Evolutionary conservation across 2,888 invertebrate species (phyloP), one percentile per base, ranked within the genome.

Genomic region (Lasioglossum vierecki): DNA sequence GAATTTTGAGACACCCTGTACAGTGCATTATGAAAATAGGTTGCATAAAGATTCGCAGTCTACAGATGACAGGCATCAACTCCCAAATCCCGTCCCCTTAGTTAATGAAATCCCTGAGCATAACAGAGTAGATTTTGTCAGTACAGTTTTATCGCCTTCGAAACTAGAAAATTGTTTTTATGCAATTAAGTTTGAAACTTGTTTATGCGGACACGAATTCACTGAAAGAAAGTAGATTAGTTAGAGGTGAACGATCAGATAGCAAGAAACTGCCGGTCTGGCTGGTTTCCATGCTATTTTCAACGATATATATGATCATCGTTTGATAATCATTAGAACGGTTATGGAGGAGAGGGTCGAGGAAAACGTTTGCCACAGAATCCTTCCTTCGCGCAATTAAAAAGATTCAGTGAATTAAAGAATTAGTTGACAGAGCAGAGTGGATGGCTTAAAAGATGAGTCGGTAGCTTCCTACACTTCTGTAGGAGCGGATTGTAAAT

Each of bases 141-240:
- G 4, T 26, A 26, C 11, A 1, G 60, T 26, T 26, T 5, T 30
- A 30, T 15, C 15, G 15, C 0, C 1, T 26, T 15, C 15, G 30
- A 9, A 18, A 35, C 30, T 9, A 4, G 60, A 26, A 60, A 13
- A 3, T 9, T 8, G 66, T 66, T 35, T 66, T 66, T 35, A 9
- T 11, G n/a, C n/a, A 11, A 22, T 6, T 22, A 8, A 9, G 11
- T 8, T n/a, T n/a, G 11, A 57, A n/a, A 26, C 11, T 57, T 26
- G 39, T 35, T 35, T 68, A 22, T 4, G 11, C 22, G 39, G 39
- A 4, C 68, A 39, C 68, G 39, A 68, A 44, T 68, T 74, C 83
- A 41, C 84, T 84, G 84, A 83, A 84, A 84, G 70, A 84, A 83
- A 83, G 49, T 26, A 74, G 41, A 57, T 57, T 78, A 49, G 70